These are phyloP conservation scores for Takifugu rubripes DNA, from an alignment of 2,797 vertebrate species.

Conservation along the genomic window DNA sequence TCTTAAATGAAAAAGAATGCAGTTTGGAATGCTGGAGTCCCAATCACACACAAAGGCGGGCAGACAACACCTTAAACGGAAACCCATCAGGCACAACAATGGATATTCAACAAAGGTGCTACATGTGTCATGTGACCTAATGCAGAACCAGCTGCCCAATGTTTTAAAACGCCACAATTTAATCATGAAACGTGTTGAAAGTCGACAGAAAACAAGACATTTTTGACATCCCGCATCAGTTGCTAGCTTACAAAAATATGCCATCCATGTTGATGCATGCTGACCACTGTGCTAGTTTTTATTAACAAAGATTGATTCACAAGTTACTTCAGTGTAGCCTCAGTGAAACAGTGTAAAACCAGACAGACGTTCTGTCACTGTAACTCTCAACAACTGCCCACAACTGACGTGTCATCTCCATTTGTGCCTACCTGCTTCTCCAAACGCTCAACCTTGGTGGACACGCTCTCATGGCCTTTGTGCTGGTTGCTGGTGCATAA, in stretches of 20 bases:
- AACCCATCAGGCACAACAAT: constrained; percentile 16
- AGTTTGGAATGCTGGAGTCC: constrained; percentile 45
- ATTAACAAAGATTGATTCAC: not conserved
- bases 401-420: not conserved
- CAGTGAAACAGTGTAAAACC: no score
- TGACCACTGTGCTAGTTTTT: not conserved
- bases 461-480: constrained; percentile 75
- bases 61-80: constrained; percentile 16
- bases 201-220: no score
- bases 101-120: not conserved
- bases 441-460: constrained; percentile 70
- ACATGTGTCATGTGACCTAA: not conserved
- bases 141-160: not conserved
- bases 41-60: constrained; percentile 17
- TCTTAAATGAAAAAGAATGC: constrained; percentile 57
- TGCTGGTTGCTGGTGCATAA: constrained; percentile 78
- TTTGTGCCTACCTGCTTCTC: constrained; percentile 71
- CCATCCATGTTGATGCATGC: not conserved
- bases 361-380: no score
- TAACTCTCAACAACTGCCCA: not conserved
- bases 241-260: no score
- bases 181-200: no score
- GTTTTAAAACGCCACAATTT: not conserved
- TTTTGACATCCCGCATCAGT: no score
- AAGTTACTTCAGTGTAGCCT: not conserved